Percentiles rank a stretch among this genome's conserved stretches.
These are phyloP conservation scores for Pseudorhombus dupliciocellatus DNA, from an alignment of 2,113 vertebrate species.

Conservation along the genomic window DNA sequence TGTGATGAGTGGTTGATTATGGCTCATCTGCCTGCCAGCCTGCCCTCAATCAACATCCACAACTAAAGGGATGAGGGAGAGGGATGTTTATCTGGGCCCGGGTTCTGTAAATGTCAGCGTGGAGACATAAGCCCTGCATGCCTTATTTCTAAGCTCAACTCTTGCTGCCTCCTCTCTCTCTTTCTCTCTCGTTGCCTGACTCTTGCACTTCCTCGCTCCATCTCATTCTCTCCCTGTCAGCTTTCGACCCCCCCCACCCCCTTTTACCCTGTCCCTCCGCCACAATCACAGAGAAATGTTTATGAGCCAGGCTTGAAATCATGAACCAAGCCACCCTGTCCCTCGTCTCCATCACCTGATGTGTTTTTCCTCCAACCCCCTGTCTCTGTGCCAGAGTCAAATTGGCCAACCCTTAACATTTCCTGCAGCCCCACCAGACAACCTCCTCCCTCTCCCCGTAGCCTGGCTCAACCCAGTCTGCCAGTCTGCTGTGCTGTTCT, in stretches of 20 bases:
- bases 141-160: conserved; percentile 65
- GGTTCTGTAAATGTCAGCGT: conserved; percentile 64
- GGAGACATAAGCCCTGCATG: conserved; percentile 58
- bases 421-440: conserved; percentile 63
- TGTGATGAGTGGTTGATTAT: conserved; percentile 77
- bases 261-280: conserved; percentile 30
- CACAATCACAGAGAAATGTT: conserved; percentile 66
- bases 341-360: conserved; percentile 59
- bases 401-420: conserved; percentile 71
- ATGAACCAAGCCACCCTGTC: conserved; percentile 65
- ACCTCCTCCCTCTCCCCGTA: conserved; percentile 53
- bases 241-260: conserved; percentile 27
- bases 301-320: conserved; percentile 63
- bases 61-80: conserved; percentile 61
- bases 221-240: conserved; percentile 63
- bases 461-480: conserved; percentile 66
- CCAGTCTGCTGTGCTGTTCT: conserved; percentile 67
- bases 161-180: conserved; percentile 44
- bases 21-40: conserved; percentile 72
- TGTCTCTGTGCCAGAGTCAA: conserved; percentile 70
- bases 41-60: conserved; percentile 69
- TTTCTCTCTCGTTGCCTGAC: not conserved
- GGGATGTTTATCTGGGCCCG: conserved; percentile 62
- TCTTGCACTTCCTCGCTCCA: conserved; percentile 29
- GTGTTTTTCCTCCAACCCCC: conserved; percentile 67